Evolutionary conservation across 2,797 vertebrate species (phyloP).

Genomic region (Pipistrellus pipistrellus): DNA sequence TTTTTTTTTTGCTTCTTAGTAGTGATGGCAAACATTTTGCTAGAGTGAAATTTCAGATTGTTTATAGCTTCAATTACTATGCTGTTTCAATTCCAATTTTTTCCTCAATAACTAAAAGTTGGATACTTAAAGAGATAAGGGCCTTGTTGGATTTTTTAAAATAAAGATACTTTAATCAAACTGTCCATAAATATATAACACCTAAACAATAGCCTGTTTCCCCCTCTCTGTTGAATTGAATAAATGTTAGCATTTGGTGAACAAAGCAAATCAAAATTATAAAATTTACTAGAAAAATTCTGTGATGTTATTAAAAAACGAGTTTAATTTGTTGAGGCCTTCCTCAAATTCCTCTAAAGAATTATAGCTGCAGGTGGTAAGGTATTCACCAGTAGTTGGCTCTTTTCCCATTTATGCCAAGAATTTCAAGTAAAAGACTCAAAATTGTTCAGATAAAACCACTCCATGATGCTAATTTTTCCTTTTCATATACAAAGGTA

Average conservation of each 20-base stretch:
- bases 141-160: constrained; percentile 56
- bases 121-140: constrained; percentile 49
- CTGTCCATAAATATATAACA: constrained; percentile 45
- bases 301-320: constrained; percentile 35
- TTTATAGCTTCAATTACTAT: constrained; percentile 62
- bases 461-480: constrained; percentile 3
- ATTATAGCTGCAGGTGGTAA: not conserved
- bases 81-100: not conserved
- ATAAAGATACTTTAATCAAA: constrained; percentile 67
- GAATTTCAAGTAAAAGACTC: constrained; percentile 55
- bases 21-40: constrained; percentile 61
- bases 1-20: constrained; percentile 1
- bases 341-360: constrained; percentile 1
- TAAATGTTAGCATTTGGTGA: constrained; percentile 58
- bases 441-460: constrained; percentile 20
- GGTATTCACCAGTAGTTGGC: not conserved
- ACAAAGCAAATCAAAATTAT: constrained; percentile 65
- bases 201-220: not conserved
- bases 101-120: constrained; percentile 49
- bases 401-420: constrained; percentile 17
- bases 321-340: constrained; percentile 8
- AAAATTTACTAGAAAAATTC: constrained; percentile 60
- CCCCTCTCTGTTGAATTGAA: not conserved
- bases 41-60: constrained; percentile 62
- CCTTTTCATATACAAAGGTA: not conserved